These are phyloP conservation scores for Ips nitidus DNA, from an alignment of 1,140 invertebrate species.

Conservation along the genomic window DNA sequence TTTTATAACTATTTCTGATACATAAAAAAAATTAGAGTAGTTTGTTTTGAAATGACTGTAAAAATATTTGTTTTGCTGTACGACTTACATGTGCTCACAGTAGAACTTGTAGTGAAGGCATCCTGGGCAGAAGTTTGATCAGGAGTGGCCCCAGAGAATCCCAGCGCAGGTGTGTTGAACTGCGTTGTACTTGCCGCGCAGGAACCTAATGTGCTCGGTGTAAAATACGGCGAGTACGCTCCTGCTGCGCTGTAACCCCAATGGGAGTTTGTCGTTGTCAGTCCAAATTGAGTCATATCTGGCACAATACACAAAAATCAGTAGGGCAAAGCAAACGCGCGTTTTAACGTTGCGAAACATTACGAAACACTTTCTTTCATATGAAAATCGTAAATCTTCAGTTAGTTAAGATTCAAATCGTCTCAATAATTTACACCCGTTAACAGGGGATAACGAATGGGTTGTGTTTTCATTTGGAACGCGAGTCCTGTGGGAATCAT, in stretches of 20 bases:
- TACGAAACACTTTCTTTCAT: no score
- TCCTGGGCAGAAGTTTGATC: slow-evolving; percentile 71
- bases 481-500: slow-evolving; percentile 30
- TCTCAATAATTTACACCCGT: slow-evolving; percentile 22
- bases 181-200: slow-evolving; percentile 66
- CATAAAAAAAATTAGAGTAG: no score
- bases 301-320: slow-evolving; percentile 38
- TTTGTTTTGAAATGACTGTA: no score
- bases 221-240: slow-evolving; percentile 77
- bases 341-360: not conserved
- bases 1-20: no score
- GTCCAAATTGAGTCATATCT: slow-evolving; percentile 78
- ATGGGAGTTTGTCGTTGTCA: slow-evolving; percentile 76
- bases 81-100: slow-evolving; percentile 51
- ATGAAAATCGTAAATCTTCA: not conserved
- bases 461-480: slow-evolving; percentile 41
- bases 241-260: slow-evolving; percentile 82
- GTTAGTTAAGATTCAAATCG: slow-evolving; percentile 37
- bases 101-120: slow-evolving; percentile 55
- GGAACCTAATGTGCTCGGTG: slow-evolving; percentile 64
- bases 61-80: no score
- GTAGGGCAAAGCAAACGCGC: slow-evolving; percentile 11
- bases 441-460: slow-evolving; percentile 36
- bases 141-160: slow-evolving; percentile 66
- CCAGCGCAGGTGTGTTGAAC: slow-evolving; percentile 67